Evolutionary conservation across 2,797 vertebrate genomes (phyloP).

Genomic region (Rallus crepitans): DNA sequence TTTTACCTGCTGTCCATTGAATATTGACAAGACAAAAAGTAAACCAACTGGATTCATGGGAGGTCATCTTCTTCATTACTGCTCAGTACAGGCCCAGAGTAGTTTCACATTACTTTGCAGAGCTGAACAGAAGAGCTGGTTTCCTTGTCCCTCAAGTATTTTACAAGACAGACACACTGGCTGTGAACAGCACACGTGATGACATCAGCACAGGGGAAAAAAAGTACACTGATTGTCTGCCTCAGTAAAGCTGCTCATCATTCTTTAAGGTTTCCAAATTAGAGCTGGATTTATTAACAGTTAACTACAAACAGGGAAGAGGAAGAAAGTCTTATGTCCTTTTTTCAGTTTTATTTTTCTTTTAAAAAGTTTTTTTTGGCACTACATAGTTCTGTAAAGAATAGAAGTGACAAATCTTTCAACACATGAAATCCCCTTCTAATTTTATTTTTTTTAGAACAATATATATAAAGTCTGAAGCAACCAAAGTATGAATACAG

Average conservation of each 20-base stretch:
- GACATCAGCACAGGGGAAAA: background rate
- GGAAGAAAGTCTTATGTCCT: constrained; percentile 56
- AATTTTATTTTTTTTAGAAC: constrained; percentile 89
- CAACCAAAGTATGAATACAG: constrained; percentile 97
- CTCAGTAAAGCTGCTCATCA: background rate
- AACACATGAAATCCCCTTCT: constrained; percentile 93
- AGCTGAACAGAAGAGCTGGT: background rate
- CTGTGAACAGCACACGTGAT: background rate
- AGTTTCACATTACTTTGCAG: background rate
- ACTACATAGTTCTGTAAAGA: constrained; percentile 91
- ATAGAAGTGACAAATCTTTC: constrained; percentile 89
- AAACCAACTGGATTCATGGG: background rate
- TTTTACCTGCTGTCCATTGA: accelerated
- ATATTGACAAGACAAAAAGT: background rate
- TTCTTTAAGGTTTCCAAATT: background rate
- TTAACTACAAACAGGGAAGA: constrained; percentile 64
- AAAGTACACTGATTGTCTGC: background rate
- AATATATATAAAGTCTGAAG: constrained; percentile 89
- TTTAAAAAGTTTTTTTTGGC: constrained; percentile 88
- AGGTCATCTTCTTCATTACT: background rate
- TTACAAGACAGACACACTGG: background rate
- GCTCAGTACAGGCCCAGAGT: background rate
- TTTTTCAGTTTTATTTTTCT: constrained; percentile 79
- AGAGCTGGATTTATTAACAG: background rate
- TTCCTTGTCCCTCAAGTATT: background rate